Conservation (phyloP, 2,797 vertebrate species). For the Glyptemys insculpta region DNA sequence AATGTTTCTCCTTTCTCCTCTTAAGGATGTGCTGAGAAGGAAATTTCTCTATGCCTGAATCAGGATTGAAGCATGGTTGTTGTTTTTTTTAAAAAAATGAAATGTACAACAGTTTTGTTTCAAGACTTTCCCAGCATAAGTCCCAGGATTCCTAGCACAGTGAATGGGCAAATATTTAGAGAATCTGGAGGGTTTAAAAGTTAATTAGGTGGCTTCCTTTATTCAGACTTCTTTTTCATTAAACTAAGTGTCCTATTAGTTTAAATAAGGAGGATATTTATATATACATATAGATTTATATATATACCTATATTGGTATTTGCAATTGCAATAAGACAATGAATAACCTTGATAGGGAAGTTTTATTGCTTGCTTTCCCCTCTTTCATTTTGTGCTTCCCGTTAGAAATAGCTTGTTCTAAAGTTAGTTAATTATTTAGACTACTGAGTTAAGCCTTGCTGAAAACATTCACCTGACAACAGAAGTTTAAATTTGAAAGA, state of each 20-base stretch:
- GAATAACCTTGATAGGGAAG: neutral
- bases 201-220: constrained; percentile 72
- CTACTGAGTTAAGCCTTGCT: neutral
- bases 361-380: neutral
- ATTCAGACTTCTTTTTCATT: constrained; percentile 76
- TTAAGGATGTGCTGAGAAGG: neutral
- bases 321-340: constrained; percentile 32
- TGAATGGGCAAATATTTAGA: constrained; percentile 11
- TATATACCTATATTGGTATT: neutral
- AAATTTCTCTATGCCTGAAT: neutral
- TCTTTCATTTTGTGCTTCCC: neutral
- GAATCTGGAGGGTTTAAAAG: constrained; percentile 48
- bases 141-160: neutral
- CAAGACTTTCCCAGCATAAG: neutral
- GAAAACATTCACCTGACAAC: constrained; percentile 24
- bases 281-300: too few relatives aligned
- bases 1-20: neutral
- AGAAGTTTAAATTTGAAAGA: neutral
- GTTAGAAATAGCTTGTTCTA: neutral
- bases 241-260: constrained; percentile 77
- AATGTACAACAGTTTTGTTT: neutral
- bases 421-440: constrained; percentile 50
- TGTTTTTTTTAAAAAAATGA: neutral
- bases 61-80: neutral
- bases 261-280: constrained; percentile 37